Percentiles rank a stretch among this genome's conserved stretches.
phyloP scores from a whole-genome alignment of 2,888 invertebrate species.

The Eucera pruinosa region DNA sequence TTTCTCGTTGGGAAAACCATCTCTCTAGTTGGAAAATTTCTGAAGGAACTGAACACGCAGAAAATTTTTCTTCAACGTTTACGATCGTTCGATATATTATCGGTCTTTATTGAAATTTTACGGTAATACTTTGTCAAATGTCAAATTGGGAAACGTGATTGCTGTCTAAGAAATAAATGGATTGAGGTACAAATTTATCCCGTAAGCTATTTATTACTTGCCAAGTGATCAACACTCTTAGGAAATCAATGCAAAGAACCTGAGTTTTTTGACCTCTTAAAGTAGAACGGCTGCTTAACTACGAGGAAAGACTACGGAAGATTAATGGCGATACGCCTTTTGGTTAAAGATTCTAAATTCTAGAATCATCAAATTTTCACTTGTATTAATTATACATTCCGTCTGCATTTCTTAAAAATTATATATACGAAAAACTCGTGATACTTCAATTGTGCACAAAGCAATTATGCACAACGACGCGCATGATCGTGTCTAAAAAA shows the following conservation, averaged over 20 bases:
- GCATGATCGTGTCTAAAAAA: not conserved
- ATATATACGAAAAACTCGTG: too few species aligned
- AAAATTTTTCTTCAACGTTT: not conserved
- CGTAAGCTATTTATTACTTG: not conserved
- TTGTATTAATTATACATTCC: not conserved
- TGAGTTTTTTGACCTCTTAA: too few species aligned
- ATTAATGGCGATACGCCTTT: not conserved
- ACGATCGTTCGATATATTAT: not conserved
- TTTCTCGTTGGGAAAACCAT: not conserved
- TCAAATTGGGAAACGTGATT: constrained; percentile 41
- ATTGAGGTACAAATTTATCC: constrained; percentile 8
- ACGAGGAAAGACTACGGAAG: not conserved
- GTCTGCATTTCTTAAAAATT: not conserved
- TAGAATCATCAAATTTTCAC: not conserved
- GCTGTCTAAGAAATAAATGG: constrained; percentile 39
- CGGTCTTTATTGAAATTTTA: constrained; percentile 4
- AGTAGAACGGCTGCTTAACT: too few species aligned
- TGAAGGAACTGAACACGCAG: not conserved
- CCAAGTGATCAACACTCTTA: too few species aligned
- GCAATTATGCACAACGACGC: constrained; percentile 16
- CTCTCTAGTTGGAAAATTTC: constrained; percentile 5
- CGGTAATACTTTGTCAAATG: not conserved
- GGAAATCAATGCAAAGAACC: too few species aligned
- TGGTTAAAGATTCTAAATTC: not conserved
- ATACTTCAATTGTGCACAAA: not conserved